Conservation (phyloP, 2,113 vertebrate genomes). For the Suncus etruscus region DNA sequence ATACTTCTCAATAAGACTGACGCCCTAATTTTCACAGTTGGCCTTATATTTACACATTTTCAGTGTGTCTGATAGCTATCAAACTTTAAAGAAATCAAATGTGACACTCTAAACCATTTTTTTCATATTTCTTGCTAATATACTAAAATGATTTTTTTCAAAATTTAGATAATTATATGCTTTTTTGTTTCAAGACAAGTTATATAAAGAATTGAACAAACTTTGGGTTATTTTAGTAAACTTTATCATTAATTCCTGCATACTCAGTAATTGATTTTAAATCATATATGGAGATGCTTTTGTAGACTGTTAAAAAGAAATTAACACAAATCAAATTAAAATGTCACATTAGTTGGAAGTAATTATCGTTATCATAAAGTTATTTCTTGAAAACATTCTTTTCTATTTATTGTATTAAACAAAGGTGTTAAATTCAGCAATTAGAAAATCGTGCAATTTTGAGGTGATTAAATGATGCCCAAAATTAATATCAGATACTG, state of each 20-base stretch:
- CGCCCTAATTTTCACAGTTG: background rate
- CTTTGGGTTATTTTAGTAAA: constrained; percentile 63
- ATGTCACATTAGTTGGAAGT: constrained; percentile 67
- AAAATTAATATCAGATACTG: background rate
- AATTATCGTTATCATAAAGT: constrained; percentile 71
- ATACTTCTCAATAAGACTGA: background rate
- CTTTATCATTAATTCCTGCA: constrained; percentile 73
- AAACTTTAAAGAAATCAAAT: background rate
- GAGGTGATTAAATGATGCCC: background rate
- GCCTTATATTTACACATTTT: background rate
- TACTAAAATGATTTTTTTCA: constrained; percentile 51
- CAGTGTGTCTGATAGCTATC: background rate
- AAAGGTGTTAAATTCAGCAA: background rate
- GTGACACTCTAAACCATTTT: constrained; percentile 19
- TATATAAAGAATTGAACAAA: constrained; percentile 48
- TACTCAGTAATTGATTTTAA: constrained; percentile 74
- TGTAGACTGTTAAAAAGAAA: constrained; percentile 71
- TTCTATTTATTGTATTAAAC: background rate
- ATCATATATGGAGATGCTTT: constrained; percentile 69
- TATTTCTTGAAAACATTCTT: background rate
- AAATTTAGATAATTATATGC: constrained; percentile 64
- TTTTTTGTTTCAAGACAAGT: constrained; percentile 62
- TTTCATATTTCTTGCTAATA: constrained; percentile 19
- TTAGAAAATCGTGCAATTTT: constrained; percentile 11
- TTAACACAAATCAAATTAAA: constrained; percentile 74